Evolutionary conservation across 92 coral and sea anemone genomes (phyloP).

Genomic region (Chrysogorgia sp.): DNA sequence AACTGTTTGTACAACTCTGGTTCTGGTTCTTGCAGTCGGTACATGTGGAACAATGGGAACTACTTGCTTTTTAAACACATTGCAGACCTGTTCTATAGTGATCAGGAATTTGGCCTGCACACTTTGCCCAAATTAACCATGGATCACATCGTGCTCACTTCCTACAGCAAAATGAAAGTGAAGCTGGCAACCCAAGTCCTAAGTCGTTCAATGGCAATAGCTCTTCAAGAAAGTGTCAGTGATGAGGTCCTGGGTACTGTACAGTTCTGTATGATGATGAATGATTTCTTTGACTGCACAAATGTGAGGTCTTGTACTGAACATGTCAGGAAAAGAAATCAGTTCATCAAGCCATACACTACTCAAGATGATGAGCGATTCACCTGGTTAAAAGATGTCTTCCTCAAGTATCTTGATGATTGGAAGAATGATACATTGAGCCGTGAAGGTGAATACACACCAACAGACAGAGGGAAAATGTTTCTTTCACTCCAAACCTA

Average conservation of each 20-base stretch:
- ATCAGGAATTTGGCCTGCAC: no score
- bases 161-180: constrained; percentile 28
- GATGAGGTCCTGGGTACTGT: constrained; percentile 61
- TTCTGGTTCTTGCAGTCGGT: no score
- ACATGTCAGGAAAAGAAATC: constrained; percentile 65
- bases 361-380: constrained; percentile 68
- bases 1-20: no score
- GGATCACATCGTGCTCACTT: constrained; percentile 34
- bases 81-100: constrained; percentile 30
- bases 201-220: constrained; percentile 12
- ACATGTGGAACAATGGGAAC: no score
- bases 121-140: constrained; percentile 22
- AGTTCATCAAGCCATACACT: constrained; percentile 69
- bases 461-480: constrained; percentile 61
- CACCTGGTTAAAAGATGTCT: constrained; percentile 9
- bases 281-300: constrained; percentile 63
- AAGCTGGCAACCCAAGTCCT: constrained; percentile 34
- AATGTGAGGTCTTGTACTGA: constrained; percentile 68
- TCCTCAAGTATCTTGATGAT: constrained; percentile 26
- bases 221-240: constrained; percentile 9
- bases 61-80: constrained; percentile 25
- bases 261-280: constrained; percentile 62
- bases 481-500: constrained; percentile 39
- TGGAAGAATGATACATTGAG: neutral
- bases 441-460: no score